Percentiles rank a stretch among this genome's conserved stretches.
These are phyloP conservation scores for Syrista parreyssii DNA, from an alignment of 2,888 invertebrate species.

Conservation along the genomic window DNA sequence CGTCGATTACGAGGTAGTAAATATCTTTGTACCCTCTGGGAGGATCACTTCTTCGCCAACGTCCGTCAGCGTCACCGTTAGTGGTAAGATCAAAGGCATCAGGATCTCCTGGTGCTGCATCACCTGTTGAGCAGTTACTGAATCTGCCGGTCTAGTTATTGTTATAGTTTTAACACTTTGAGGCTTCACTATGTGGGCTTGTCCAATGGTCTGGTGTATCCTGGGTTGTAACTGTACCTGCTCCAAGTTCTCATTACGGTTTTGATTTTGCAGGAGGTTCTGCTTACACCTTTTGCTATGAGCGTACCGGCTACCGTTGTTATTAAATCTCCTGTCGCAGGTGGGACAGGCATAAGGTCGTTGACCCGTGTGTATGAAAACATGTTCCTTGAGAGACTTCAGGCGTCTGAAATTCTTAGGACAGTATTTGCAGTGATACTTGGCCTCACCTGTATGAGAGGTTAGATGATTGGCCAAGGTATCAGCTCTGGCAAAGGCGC, in stretches of 20 bases:
- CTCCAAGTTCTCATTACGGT: slow-evolving; percentile 26
- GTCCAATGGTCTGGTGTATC: slow-evolving; percentile 32
- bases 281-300: slow-evolving; percentile 63
- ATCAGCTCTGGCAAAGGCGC: slow-evolving; percentile 62
- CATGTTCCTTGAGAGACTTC: slow-evolving; percentile 62
- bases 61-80: slow-evolving; percentile 60
- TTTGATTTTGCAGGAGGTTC: slow-evolving; percentile 53
- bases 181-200: slow-evolving; percentile 52
- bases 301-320: slow-evolving; percentile 63
- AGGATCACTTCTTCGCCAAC: slow-evolving; percentile 62
- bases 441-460: slow-evolving; percentile 63
- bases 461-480: slow-evolving; percentile 62
- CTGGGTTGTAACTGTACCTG: slow-evolving; percentile 41
- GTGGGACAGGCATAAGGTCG: slow-evolving; percentile 64
- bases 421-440: slow-evolving; percentile 63
- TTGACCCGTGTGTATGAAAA: slow-evolving; percentile 63
- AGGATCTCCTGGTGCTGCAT: slow-evolving; percentile 61
- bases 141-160: slow-evolving; percentile 54
- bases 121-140: slow-evolving; percentile 48
- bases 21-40: slow-evolving; percentile 62
- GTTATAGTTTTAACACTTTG: slow-evolving; percentile 62
- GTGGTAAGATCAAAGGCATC: slow-evolving; percentile 61
- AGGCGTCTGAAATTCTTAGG: slow-evolving; percentile 61
- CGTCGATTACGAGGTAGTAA: slow-evolving; percentile 53
- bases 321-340: slow-evolving; percentile 61